Percentiles rank a stretch among this genome's conserved stretches.
phyloP scores from a whole-genome alignment of 2,113 vertebrate species.

The Phycodurus eques region DNA sequence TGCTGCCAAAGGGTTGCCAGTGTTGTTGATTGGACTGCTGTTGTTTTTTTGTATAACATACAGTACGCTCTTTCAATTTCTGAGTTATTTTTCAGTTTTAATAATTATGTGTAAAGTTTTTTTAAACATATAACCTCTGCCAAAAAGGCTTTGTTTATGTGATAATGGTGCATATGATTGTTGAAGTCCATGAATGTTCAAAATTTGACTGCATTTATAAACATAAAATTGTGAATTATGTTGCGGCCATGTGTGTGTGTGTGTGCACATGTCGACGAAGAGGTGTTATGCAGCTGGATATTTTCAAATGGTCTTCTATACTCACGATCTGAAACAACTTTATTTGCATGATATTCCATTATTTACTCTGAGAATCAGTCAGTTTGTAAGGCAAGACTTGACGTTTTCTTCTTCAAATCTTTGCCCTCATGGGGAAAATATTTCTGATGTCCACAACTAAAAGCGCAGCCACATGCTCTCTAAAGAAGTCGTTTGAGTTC shows the following conservation, averaged over 20 bases:
- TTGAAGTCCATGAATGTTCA: too few relatives aligned
- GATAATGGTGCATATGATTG: not conserved
- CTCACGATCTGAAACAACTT: not conserved
- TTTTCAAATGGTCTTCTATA: not conserved
- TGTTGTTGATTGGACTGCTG: too few relatives aligned
- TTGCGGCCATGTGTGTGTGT: not conserved
- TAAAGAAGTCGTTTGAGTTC: conserved; percentile 18
- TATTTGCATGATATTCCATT: not conserved
- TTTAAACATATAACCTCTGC: not conserved
- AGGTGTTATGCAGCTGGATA: not conserved
- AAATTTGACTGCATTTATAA: too few relatives aligned
- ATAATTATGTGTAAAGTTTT: not conserved
- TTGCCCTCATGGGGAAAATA: not conserved
- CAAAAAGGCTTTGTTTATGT: not conserved
- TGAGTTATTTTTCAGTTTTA: too few relatives aligned
- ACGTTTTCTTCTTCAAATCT: conserved; percentile 12
- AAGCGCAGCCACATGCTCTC: conserved; percentile 27
- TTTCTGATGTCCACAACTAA: conserved; percentile 19
- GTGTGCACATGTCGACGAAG: not conserved
- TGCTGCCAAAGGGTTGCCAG: not conserved
- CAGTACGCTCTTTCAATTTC: too few relatives aligned
- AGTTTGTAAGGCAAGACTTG: not conserved
- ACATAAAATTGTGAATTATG: too few relatives aligned
- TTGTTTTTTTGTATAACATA: too few relatives aligned
- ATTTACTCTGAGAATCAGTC: conserved; percentile 4